A percentile compares a stretch with the other conserved stretches of the same genome.
These are phyloP conservation scores for Koerneria pararmatus DNA, from an alignment of 2,888 invertebrate genomes.

Conservation along the genomic window DNA sequence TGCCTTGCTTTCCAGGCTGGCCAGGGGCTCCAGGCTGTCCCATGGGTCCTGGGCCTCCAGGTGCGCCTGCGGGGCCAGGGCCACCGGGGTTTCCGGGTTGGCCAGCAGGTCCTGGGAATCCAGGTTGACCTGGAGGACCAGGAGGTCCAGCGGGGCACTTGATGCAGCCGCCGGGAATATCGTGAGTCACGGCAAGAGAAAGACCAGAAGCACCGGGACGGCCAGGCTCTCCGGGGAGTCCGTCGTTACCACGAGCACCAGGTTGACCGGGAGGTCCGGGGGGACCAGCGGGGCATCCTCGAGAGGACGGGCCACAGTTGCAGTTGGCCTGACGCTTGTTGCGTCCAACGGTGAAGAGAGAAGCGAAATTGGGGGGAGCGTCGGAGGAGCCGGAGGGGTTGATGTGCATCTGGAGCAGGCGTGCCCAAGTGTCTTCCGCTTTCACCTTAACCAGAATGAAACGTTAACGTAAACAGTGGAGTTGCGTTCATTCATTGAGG, in stretches of 20 bases:
- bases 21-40: constrained; percentile 42
- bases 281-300: constrained; percentile 23
- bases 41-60: constrained; percentile 40
- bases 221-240: constrained; percentile 37
- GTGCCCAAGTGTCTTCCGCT: constrained; percentile 22
- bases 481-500: neutral
- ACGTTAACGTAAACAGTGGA: no score
- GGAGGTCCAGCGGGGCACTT: constrained; percentile 30
- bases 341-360: constrained; percentile 20
- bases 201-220: constrained; percentile 36
- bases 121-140: constrained; percentile 39
- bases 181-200: constrained; percentile 32
- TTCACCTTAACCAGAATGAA: constrained; percentile 21
- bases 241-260: constrained; percentile 27
- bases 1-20: constrained; percentile 39
- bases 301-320: constrained; percentile 22
- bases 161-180: constrained; percentile 41
- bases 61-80: constrained; percentile 42
- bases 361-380: constrained; percentile 21
- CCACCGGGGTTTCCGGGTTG: constrained; percentile 35
- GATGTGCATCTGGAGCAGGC: constrained; percentile 21
- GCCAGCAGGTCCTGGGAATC: constrained; percentile 39
- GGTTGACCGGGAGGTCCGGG: constrained; percentile 22
- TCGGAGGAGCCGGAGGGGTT: constrained; percentile 23
- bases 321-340: constrained; percentile 23